These are phyloP conservation scores for Gila orcuttii DNA, from an alignment of 2,113 vertebrate species.

Conservation along the genomic window DNA sequence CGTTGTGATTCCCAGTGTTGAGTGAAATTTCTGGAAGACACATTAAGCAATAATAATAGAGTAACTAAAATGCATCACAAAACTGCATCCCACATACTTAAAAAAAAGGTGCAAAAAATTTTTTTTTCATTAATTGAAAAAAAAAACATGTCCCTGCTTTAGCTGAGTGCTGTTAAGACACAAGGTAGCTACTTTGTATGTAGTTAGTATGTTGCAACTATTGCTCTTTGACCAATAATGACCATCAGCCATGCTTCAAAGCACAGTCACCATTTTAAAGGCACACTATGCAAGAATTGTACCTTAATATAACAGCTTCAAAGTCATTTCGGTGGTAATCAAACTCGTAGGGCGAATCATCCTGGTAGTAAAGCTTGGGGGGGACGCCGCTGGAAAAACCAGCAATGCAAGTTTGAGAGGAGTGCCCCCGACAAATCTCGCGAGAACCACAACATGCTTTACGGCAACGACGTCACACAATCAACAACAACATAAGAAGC, in stretches of 20 bases:
- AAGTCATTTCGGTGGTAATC: no score
- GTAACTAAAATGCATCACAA: not conserved
- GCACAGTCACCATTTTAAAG: not conserved
- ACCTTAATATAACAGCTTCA: no score
- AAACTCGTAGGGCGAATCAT: no score
- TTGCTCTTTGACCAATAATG: not conserved
- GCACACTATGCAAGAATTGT: no score
- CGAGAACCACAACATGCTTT: no score
- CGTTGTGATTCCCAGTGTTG: not conserved
- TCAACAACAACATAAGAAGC: no score
- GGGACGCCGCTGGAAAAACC: no score
- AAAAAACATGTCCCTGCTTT: no score
- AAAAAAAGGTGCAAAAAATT: not conserved
- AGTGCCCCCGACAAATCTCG: no score
- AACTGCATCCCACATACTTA: not conserved
- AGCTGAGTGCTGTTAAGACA: not conserved
- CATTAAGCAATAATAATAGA: not conserved
- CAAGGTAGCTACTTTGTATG: not conserved
- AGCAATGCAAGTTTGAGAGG: no score
- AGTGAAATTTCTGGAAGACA: constrained; percentile 50
- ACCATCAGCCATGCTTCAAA: not conserved
- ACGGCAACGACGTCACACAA: no score
- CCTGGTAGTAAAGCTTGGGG: no score
- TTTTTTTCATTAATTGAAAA: not conserved
- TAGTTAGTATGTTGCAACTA: not conserved